phyloP scores from a whole-genome alignment of 2,113 vertebrate genomes.

The Dicaeum eximium region DNA sequence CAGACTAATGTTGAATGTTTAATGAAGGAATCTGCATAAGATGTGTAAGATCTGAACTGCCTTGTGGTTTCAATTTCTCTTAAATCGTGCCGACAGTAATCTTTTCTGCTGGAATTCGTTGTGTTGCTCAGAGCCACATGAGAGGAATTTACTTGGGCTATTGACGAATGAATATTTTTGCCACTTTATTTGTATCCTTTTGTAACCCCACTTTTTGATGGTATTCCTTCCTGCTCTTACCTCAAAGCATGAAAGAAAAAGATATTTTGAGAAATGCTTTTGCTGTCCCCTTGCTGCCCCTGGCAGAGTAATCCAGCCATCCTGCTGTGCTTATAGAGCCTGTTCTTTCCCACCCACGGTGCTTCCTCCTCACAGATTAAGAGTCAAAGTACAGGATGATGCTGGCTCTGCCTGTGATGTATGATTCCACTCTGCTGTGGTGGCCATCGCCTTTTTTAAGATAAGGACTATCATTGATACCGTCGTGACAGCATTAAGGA shows the following conservation, averaged over 20 bases:
- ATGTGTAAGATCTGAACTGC: neutral
- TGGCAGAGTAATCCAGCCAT: slow-evolving; percentile 20
- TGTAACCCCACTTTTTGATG: slow-evolving; percentile 30
- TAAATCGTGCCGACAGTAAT: neutral
- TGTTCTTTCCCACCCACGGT: slow-evolving; percentile 18
- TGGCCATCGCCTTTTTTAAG: neutral
- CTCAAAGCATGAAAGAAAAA: slow-evolving; percentile 48
- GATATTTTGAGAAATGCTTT: slow-evolving; percentile 55
- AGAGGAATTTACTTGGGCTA: neutral
- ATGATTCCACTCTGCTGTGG: slow-evolving; percentile 2
- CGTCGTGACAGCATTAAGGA: neutral
- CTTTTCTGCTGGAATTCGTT: neutral
- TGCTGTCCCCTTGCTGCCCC: slow-evolving; percentile 36
- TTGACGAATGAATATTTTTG: neutral
- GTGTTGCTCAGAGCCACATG: neutral
- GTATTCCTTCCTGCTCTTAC: slow-evolving; percentile 43
- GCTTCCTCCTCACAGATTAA: slow-evolving; percentile 58
- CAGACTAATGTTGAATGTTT: slow-evolving; percentile 22
- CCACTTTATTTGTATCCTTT: slow-evolving; percentile 25
- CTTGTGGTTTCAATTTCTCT: neutral
- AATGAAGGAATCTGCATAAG: slow-evolving; percentile 23
- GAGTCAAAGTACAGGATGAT: slow-evolving; percentile 62
- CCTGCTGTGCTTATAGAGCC: slow-evolving; percentile 48
- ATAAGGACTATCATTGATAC: neutral
- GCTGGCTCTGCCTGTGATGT: slow-evolving; percentile 25